Percentiles rank a stretch among this genome's conserved stretches.
phyloP scores from a whole-genome alignment of 2,888 invertebrate genomes.

The Trichogramma dendrolimi region DNA sequence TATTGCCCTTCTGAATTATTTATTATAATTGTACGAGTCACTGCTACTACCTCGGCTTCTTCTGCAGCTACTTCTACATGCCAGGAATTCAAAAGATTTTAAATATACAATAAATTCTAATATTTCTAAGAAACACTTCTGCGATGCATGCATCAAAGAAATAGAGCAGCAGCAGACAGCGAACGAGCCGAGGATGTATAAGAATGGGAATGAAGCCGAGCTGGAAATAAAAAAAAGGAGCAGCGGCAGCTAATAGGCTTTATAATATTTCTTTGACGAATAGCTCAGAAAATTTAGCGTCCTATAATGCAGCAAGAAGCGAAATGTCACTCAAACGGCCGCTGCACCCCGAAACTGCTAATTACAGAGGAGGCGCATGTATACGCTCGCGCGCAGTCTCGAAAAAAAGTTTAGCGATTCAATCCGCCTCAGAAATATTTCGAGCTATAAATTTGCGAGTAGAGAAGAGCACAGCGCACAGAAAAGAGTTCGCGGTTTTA shows the following conservation, averaged over 20 bases:
- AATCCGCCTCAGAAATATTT: conserved; percentile 29
- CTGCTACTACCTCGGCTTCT: background rate
- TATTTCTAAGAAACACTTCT: too few species aligned
- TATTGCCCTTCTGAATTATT: too few species aligned
- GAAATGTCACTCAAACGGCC: conserved; percentile 26
- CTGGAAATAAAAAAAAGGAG: background rate
- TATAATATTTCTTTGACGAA: conserved; percentile 18
- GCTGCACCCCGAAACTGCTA: conserved; percentile 15
- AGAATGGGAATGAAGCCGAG: too few species aligned
- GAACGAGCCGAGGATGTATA: too few species aligned
- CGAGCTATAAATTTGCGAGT: conserved; percentile 22
- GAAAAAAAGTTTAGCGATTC: conserved; percentile 26
- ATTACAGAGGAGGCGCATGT: conserved; percentile 13
- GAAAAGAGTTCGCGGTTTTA: too few species aligned
- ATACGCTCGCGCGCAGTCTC: background rate
- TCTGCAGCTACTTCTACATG: background rate
- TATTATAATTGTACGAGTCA: background rate
- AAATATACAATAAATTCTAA: too few species aligned
- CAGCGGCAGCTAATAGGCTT: conserved; percentile 14
- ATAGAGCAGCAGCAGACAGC: too few species aligned
- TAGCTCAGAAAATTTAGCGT: conserved; percentile 21
- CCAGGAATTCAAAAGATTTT: too few species aligned
- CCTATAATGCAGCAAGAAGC: conserved; percentile 7
- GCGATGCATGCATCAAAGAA: too few species aligned
- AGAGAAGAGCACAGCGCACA: background rate